These are phyloP conservation scores for Pachyramphus minor DNA, from an alignment of 2,113 vertebrate species.

Conservation along the genomic window DNA sequence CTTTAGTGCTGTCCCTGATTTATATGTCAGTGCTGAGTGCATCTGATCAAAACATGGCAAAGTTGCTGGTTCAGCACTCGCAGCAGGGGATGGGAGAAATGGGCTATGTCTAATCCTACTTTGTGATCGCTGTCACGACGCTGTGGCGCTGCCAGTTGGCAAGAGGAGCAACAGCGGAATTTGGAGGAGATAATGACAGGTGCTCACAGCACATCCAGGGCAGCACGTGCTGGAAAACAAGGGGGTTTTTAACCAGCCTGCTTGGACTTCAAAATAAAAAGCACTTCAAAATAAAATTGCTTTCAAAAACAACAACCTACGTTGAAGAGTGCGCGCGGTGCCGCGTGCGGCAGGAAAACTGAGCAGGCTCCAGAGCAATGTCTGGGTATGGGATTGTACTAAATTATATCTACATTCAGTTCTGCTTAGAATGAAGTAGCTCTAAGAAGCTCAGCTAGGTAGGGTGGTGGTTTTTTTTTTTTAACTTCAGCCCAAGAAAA, in stretches of 20 bases:
- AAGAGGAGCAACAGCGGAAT: not conserved
- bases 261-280: not conserved
- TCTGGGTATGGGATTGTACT: not conserved
- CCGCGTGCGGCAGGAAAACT: not conserved
- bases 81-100: conserved; percentile 30
- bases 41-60: conserved; percentile 39
- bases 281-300: rapidly evolving
- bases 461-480: conserved; percentile 15
- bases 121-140: not conserved
- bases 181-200: not conserved
- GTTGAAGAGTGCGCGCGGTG: not conserved
- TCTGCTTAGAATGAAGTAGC: not conserved
- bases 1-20: conserved; percentile 30
- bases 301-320: not conserved
- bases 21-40: conserved; percentile 1
- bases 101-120: conserved; percentile 14
- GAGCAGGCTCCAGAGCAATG: not conserved
- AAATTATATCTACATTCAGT: not conserved
- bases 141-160: not conserved
- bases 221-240: not conserved
- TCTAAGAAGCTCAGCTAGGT: conserved; percentile 30
- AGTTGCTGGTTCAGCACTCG: conserved; percentile 61
- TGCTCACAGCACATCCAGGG: not conserved
- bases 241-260: not conserved
- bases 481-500: conserved; percentile 67